phyloP scores from a whole-genome alignment of 2,888 invertebrate species.

The Nipponacmea schrenckii region DNA sequence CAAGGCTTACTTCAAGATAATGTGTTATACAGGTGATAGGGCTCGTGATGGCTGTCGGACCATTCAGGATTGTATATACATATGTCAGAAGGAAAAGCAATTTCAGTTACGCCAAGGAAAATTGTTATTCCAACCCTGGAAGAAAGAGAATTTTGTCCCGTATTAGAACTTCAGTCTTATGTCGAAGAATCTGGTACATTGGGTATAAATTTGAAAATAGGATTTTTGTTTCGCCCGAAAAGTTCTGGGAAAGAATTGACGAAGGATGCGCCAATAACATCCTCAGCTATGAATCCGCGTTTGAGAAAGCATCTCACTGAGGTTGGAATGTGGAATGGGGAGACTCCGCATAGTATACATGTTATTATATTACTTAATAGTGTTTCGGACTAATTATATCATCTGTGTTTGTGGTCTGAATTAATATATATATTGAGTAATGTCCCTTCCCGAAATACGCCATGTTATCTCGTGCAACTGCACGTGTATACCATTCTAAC shows the following conservation, averaged over 20 bases:
- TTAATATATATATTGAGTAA: neutral
- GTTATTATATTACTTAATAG: neutral
- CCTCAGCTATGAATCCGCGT: neutral
- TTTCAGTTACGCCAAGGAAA: neutral
- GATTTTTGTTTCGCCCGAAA: neutral
- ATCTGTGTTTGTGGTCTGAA: neutral
- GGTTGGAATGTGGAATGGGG: neutral
- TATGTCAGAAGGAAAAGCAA: neutral
- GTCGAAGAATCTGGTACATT: neutral
- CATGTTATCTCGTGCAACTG: no score
- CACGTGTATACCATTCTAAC: no score
- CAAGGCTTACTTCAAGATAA: neutral
- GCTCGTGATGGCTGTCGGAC: neutral
- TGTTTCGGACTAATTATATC: neutral
- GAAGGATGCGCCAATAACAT: neutral
- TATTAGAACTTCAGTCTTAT: neutral
- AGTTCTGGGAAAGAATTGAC: neutral
- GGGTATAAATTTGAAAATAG: neutral
- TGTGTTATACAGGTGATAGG: neutral
- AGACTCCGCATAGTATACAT: conserved; percentile 3
- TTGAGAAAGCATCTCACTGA: neutral
- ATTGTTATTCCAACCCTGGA: neutral
- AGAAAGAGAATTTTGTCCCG: neutral
- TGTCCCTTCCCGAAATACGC: no score
- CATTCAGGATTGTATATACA: neutral